phyloP scores from a whole-genome alignment of 30 jellyfish, hydroid and myxozoan genomes.

The Turritopsis dohrnii region DNA sequence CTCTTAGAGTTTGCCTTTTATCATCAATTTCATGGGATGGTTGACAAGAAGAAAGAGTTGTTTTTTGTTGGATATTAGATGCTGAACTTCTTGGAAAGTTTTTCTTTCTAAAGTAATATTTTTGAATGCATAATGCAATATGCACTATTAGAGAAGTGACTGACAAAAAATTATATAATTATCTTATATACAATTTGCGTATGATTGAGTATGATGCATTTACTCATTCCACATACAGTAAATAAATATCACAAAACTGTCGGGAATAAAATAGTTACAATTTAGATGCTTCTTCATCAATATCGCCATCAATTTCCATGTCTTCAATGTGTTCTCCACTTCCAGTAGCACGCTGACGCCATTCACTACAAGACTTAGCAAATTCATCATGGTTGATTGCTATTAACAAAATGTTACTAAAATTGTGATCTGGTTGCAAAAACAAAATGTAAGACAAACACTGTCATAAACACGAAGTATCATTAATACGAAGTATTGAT shows the following conservation, averaged over 20 bases:
- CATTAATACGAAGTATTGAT: too few relatives aligned
- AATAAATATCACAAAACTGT: too few relatives aligned
- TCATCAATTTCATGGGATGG: not conserved
- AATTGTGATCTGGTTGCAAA: too few relatives aligned
- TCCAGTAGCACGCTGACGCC: constrained; percentile 31
- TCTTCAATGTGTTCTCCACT: constrained; percentile 21
- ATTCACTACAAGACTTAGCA: constrained; percentile 27
- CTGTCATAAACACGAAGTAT: too few relatives aligned
- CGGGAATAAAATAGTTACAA: not conserved
- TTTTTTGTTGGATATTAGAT: not conserved
- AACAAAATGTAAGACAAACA: too few relatives aligned
- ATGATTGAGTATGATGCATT: too few relatives aligned
- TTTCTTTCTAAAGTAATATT: not conserved
- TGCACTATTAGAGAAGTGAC: too few relatives aligned
- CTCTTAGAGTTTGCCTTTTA: constrained; percentile 10
- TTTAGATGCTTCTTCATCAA: not conserved
- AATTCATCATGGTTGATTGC: constrained; percentile 40
- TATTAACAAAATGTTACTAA: not conserved
- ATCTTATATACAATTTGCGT: too few relatives aligned
- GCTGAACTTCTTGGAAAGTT: not conserved
- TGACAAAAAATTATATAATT: too few relatives aligned
- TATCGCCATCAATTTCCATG: constrained; percentile 37
- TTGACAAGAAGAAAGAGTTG: not conserved
- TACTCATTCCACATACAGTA: too few relatives aligned
- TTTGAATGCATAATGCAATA: not conserved